Conservation (phyloP, 2,797 vertebrate species). For the Falco cherrug region DNA sequence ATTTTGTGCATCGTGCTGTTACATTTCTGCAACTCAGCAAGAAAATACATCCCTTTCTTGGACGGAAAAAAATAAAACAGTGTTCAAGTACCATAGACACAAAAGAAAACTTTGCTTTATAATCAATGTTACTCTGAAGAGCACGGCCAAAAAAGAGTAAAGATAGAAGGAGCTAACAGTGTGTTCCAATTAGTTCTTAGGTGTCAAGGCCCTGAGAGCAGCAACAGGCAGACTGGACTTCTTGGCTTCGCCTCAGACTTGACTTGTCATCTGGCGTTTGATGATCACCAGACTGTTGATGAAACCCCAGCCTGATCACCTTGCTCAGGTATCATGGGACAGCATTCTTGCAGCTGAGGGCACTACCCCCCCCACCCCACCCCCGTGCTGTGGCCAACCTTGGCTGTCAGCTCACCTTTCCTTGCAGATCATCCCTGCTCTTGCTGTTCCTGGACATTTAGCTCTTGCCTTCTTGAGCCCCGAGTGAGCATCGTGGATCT, state of each 20-base stretch:
- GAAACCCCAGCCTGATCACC: background rate
- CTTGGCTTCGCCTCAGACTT: background rate
- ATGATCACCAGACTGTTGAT: rapidly evolving
- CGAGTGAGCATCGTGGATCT: background rate
- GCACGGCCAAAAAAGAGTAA: background rate
- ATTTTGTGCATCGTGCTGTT: constrained; percentile 46
- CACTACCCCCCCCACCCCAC: background rate
- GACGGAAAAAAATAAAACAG: constrained; percentile 9
- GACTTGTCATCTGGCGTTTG: background rate
- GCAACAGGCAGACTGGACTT: background rate
- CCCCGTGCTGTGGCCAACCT: rapidly evolving
- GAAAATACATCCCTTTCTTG: constrained; percentile 43
- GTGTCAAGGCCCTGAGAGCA: background rate
- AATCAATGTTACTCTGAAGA: background rate
- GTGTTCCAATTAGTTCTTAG: background rate
- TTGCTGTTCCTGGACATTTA: background rate
- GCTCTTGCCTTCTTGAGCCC: background rate
- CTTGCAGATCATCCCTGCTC: background rate
- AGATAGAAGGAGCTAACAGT: background rate
- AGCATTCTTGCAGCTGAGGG: background rate
- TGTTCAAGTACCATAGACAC: background rate
- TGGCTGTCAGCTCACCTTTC: background rate
- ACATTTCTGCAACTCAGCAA: constrained; percentile 60
- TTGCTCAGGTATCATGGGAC: background rate
- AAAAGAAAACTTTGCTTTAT: background rate